Evolutionary conservation across 64 coral and sea anemone genomes (phyloP).

Genomic region (Trachythela sp.): DNA sequence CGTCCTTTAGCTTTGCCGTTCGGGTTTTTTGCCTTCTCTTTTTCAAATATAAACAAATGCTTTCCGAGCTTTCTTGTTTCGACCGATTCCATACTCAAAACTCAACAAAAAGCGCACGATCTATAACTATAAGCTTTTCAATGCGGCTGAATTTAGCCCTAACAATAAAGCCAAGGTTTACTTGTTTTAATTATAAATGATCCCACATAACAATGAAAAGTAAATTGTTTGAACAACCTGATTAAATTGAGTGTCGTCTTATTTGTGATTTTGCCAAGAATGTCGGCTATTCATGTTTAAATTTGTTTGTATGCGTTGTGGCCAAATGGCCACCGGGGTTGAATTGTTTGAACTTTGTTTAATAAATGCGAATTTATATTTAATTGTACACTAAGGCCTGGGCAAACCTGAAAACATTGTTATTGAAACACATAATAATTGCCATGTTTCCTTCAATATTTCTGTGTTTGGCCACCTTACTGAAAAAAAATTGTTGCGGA

Average conservation of each 20-base stretch:
- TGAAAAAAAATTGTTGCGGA: no score
- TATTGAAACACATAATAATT: no score
- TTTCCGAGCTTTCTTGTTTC: conserved; percentile 63
- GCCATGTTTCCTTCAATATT: no score
- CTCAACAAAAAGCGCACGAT: neutral
- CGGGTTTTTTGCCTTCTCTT: conserved; percentile 23
- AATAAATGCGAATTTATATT: no score
- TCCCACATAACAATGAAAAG: neutral
- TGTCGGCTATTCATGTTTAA: neutral
- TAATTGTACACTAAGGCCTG: no score
- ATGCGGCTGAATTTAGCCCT: neutral
- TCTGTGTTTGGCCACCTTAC: no score
- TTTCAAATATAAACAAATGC: conserved; percentile 79
- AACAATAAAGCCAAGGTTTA: neutral
- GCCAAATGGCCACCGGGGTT: neutral
- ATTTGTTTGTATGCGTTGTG: neutral
- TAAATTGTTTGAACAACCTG: conserved; percentile 13
- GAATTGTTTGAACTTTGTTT: neutral
- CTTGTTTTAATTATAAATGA: neutral
- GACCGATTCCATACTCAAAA: neutral
- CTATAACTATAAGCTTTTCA: neutral
- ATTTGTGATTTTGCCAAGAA: neutral
- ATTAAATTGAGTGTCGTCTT: neutral
- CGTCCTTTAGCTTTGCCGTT: neutral
- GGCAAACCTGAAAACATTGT: no score